Percentiles rank a stretch among this genome's conserved stretches.
phyloP scores from a whole-genome alignment of 2,888 invertebrate species.

The Odontomyia ornata region DNA sequence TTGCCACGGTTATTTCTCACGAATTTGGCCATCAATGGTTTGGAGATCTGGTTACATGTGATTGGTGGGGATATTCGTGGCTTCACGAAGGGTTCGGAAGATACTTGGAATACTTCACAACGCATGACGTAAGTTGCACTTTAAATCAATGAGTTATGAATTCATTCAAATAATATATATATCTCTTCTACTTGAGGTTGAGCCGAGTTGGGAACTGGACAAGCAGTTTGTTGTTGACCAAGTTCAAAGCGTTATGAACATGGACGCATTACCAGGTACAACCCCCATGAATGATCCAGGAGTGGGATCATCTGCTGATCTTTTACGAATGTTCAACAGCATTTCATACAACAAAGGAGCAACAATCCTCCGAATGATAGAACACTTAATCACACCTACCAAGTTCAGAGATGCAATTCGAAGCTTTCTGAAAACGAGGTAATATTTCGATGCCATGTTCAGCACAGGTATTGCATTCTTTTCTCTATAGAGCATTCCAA shows the following conservation, averaged over 20 bases:
- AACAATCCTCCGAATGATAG: constrained; percentile 74
- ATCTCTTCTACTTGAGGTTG: constrained; percentile 66
- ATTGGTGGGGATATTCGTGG: constrained; percentile 69
- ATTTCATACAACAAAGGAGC: constrained; percentile 77
- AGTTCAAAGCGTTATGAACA: constrained; percentile 70
- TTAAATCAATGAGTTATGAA: background rate
- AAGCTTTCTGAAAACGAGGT: constrained; percentile 64
- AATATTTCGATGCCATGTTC: background rate
- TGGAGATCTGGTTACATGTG: constrained; percentile 69
- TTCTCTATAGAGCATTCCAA: constrained; percentile 26
- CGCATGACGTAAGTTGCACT: constrained; percentile 56
- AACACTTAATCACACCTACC: constrained; percentile 68
- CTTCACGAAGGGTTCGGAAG: constrained; percentile 75
- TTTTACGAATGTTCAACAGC: constrained; percentile 71
- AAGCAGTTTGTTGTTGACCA: constrained; percentile 77
- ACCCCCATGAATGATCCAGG: constrained; percentile 69
- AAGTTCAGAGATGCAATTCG: constrained; percentile 68
- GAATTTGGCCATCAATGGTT: constrained; percentile 74
- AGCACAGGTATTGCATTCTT: background rate
- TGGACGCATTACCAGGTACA: constrained; percentile 68
- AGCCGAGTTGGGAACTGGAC: constrained; percentile 70
- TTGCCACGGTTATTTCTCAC: constrained; percentile 68
- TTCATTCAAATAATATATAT: background rate
- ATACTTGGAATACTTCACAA: constrained; percentile 76
- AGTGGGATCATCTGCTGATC: constrained; percentile 68